These are phyloP conservation scores for Margaritifera margaritifera DNA, from an alignment of 2,888 invertebrate species.

Conservation along the genomic window DNA sequence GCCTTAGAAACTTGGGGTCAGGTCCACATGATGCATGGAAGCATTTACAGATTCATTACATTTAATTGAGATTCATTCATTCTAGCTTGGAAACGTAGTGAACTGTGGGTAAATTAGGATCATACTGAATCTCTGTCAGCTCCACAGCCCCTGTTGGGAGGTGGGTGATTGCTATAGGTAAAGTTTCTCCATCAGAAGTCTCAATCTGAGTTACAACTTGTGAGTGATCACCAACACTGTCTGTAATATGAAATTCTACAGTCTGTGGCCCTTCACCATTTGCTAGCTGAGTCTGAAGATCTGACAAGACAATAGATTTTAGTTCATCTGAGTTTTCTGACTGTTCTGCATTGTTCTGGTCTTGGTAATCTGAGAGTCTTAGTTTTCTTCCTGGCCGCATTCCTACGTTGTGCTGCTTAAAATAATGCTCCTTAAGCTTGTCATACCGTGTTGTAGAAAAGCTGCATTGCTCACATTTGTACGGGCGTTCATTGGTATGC, in stretches of 20 bases:
- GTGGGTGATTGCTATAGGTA: constrained; percentile 33
- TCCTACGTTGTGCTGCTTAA: constrained; percentile 68
- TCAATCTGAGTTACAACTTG: constrained; percentile 30
- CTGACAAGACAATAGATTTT: background rate
- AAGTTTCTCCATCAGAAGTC: constrained; percentile 21
- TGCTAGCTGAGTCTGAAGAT: background rate
- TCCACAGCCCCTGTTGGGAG: background rate
- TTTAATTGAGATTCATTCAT: too few species aligned
- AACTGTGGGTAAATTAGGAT: background rate
- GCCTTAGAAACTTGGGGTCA: too few species aligned
- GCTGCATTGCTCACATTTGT: constrained; percentile 73
- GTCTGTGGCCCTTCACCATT: constrained; percentile 25
- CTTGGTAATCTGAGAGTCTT: constrained; percentile 33
- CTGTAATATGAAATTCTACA: constrained; percentile 28
- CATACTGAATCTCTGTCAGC: constrained; percentile 6
- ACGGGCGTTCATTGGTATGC: constrained; percentile 60
- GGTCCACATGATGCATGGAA: too few species aligned
- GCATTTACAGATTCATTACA: too few species aligned
- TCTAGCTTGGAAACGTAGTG: too few species aligned
- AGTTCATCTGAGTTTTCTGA: background rate
- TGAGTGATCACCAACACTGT: constrained; percentile 9
- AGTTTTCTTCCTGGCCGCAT: constrained; percentile 55
- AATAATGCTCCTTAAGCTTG: constrained; percentile 76
- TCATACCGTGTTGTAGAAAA: constrained; percentile 76
- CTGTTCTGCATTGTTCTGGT: constrained; percentile 4